Conservation (phyloP, 2,888 invertebrate species). For the Sinohyriopsis cumingii region DNA sequence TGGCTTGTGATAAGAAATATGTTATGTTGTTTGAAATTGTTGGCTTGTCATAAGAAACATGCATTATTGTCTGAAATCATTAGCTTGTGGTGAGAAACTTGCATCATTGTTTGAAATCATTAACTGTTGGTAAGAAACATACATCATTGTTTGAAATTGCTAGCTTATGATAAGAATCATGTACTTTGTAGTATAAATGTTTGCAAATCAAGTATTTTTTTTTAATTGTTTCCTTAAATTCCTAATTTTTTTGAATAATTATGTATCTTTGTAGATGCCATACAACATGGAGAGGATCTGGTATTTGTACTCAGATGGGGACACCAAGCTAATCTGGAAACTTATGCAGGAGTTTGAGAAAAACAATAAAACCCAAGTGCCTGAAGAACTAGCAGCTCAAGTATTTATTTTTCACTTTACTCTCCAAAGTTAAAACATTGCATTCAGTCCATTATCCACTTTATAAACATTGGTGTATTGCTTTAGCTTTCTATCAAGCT, state of each 20-base stretch:
- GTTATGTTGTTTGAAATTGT: too few relatives aligned
- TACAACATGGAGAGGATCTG: constrained; percentile 73
- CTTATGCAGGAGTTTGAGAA: constrained; percentile 66
- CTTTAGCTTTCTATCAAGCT: background rate
- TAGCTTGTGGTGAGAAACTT: too few relatives aligned
- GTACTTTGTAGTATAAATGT: too few relatives aligned
- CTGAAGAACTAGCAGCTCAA: constrained; percentile 51
- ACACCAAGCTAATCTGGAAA: constrained; percentile 48
- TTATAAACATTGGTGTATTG: background rate
- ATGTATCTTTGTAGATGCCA: constrained; percentile 61
- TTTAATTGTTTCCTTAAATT: background rate
- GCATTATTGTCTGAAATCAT: too few relatives aligned
- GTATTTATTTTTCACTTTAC: constrained; percentile 32
- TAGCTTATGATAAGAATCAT: too few relatives aligned
- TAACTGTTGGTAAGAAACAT: too few relatives aligned
- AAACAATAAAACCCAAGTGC: constrained; percentile 44
- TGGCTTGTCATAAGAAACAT: too few relatives aligned
- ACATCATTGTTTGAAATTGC: too few relatives aligned
- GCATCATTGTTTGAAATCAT: too few relatives aligned
- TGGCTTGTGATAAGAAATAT: too few relatives aligned
- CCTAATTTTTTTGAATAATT: background rate
- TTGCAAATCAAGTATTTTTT: too few relatives aligned
- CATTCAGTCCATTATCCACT: background rate
- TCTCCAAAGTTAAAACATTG: background rate
- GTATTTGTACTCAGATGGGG: constrained; percentile 65